phyloP scores from a whole-genome alignment of 2,797 vertebrate species.

The Oceanodroma leucorhoa region DNA sequence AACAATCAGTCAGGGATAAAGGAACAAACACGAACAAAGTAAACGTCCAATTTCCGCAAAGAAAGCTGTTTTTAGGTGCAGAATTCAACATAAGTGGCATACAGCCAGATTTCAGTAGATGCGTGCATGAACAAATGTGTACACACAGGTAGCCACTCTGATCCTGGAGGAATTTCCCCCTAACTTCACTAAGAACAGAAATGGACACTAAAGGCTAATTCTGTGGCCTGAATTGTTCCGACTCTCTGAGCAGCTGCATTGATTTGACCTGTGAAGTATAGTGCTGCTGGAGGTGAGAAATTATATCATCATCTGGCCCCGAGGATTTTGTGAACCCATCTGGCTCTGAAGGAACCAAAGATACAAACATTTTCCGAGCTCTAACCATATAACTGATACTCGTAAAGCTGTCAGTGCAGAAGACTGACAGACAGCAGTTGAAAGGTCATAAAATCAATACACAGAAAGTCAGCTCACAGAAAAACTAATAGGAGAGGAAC shows the following conservation, averaged over 20 bases:
- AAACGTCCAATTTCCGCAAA: neutral
- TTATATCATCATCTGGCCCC: neutral
- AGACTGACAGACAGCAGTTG: neutral
- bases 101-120: neutral
- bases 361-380: neutral
- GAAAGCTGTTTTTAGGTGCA: neutral
- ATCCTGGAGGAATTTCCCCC: neutral
- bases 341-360: neutral
- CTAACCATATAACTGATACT: neutral
- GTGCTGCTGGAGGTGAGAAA: neutral
- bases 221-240: neutral
- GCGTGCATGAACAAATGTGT: neutral
- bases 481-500: neutral
- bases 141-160: neutral
- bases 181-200: neutral
- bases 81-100: neutral
- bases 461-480: neutral
- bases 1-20: neutral
- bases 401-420: neutral
- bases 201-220: neutral
- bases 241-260: neutral
- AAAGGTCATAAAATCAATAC: constrained; percentile 31
- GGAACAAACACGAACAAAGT: neutral
- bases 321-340: neutral
- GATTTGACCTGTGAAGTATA: neutral